Conservation (phyloP, 2,888 invertebrate genomes). For the Erebia palarica region DNA sequence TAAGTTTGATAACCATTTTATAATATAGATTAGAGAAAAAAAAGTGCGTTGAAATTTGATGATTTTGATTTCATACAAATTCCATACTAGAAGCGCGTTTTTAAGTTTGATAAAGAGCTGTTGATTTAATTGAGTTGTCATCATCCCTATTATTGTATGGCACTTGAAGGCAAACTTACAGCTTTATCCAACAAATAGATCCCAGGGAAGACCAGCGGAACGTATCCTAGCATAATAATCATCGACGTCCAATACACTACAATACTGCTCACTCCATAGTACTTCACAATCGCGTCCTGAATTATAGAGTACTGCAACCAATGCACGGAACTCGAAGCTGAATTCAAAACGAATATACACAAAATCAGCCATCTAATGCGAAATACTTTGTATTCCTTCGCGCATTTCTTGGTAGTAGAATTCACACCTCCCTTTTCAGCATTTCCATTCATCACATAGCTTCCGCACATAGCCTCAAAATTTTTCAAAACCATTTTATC, state of each 20-base stretch:
- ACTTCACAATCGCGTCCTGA: constrained; percentile 89
- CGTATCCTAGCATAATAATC: constrained; percentile 96
- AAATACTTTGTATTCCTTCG: constrained; percentile 85
- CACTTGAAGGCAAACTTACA: not conserved
- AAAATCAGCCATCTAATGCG: constrained; percentile 93
- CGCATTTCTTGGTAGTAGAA: constrained; percentile 62
- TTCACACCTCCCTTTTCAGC: constrained; percentile 70
- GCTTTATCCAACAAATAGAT: not conserved
- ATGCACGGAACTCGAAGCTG: constrained; percentile 96
- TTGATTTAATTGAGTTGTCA: too few species aligned
- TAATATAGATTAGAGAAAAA: too few species aligned
- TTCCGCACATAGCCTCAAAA: constrained; percentile 67
- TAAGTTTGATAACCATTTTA: too few species aligned
- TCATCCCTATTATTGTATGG: too few species aligned
- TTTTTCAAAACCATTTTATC: constrained; percentile 66
- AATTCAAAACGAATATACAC: constrained; percentile 92
- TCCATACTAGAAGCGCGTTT: too few species aligned
- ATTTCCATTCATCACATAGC: constrained; percentile 71
- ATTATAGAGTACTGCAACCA: constrained; percentile 99
- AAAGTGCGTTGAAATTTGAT: too few species aligned
- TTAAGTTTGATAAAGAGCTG: too few species aligned
- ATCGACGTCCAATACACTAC: constrained; percentile 98
- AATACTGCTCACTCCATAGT: constrained; percentile 87
- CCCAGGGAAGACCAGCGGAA: not conserved
- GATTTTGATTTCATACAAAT: too few species aligned